Base-by-base conservation (phyloP, 2,888 invertebrate species). In the Tanypteryx hageni region DNA sequence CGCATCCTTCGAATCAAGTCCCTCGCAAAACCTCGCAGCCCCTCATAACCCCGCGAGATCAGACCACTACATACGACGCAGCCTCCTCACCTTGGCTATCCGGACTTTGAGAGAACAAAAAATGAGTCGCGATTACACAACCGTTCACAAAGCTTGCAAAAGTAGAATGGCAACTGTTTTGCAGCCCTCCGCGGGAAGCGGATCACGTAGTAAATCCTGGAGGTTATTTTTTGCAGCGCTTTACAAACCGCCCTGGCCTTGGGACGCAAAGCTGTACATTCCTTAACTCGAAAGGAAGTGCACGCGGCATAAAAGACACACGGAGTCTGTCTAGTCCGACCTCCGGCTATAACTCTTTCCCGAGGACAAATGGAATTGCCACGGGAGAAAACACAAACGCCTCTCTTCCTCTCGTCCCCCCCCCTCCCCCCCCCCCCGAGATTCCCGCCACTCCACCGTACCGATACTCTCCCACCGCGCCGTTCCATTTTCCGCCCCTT, bases 321-420 rank as follows among this genome's bases (percentile, higher is more conserved):
- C 11, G 14, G 61, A 59, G 61, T 61, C 86, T 64, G 64, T 89
- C 89, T 64, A n/a, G 44, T 31, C 89, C 64, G 14, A 89, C 89
- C 64, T 68, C 64, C 89, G 64, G 68, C 68, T 13, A 89, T 89
- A 89, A 89, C 89, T 89, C 89, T 89, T 89, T 64, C 89, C 44
- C 16, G n/a, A 31, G 89, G 89, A 44, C 89, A 89, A 89, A 89
- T 89, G 64, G 27, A 89, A 89, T 89, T 64, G 89, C 64, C 61
- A 61, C 27, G 18, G 31, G 31, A 61, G 86, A 64, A 68, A 89
- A 89, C 44, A 44, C 64, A 18, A 61, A 59, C 61, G 31, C 64
- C 56, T 44, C 61, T 61, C 59, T 31, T 22, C 83, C 13, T 44
- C 68, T 10, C 89, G 3, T 11, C 64, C 64, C 27, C 61, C 57